phyloP scores from a whole-genome alignment of 2,888 invertebrate genomes.

The Cryptops parisi region DNA sequence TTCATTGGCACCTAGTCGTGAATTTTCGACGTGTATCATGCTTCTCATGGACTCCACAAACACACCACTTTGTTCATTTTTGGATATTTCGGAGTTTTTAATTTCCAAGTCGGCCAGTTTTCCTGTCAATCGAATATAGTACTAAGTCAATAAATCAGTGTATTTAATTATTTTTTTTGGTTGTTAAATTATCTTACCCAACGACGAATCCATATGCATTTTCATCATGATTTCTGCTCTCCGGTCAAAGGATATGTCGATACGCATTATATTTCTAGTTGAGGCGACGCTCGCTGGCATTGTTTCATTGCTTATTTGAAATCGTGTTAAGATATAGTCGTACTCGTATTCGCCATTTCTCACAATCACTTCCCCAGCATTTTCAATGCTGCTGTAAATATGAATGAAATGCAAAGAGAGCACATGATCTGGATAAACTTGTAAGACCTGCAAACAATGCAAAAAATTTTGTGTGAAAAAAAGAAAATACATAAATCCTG shows the following conservation, averaged over 20 bases:
- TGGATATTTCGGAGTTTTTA: constrained; percentile 63
- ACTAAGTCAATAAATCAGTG: too few relatives aligned
- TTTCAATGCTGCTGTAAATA: constrained; percentile 46
- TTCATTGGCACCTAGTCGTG: constrained; percentile 68
- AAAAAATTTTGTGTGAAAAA: too few relatives aligned
- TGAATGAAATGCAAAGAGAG: constrained; percentile 74
- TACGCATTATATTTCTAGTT: constrained; percentile 58
- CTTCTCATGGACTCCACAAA: constrained; percentile 78
- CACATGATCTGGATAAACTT: constrained; percentile 44
- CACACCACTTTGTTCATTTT: constrained; percentile 87
- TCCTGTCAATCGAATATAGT: too few relatives aligned
- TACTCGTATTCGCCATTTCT: constrained; percentile 59
- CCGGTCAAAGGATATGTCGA: too few relatives aligned
- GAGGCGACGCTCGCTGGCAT: constrained; percentile 78
- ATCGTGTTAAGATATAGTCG: constrained; percentile 52
- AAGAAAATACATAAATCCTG: too few relatives aligned
- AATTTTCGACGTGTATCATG: constrained; percentile 67
- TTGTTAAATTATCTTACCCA: too few relatives aligned
- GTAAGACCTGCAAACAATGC: constrained; percentile 2
- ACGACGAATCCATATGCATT: too few relatives aligned
- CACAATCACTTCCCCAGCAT: constrained; percentile 58
- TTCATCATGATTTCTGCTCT: too few relatives aligned
- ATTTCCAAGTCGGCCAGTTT: constrained; percentile 76
- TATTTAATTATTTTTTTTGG: too few relatives aligned
- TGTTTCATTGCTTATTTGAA: constrained; percentile 66